A percentile compares a stretch with the other conserved stretches of the same genome.
phyloP scores from a whole-genome alignment of 2,113 vertebrate species.

The Corythornis madagascariensis region DNA sequence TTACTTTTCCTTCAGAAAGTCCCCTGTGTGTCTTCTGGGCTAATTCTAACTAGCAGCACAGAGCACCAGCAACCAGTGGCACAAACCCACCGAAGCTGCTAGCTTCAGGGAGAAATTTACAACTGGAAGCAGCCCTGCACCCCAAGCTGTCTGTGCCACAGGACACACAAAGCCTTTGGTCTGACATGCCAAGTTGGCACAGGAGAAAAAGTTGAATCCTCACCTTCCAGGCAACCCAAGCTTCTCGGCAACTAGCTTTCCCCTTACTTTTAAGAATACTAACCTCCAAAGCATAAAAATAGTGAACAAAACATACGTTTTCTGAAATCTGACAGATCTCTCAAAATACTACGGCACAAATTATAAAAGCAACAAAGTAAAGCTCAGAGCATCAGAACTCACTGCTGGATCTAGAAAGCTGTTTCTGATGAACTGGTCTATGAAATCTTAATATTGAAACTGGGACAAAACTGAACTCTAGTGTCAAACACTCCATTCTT shows the following conservation, averaged over 20 bases:
- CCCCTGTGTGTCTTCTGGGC: background rate
- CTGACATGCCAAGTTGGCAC: background rate
- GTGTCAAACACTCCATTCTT: background rate
- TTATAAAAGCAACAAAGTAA: background rate
- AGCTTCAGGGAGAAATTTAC: background rate
- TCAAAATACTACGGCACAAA: fast-evolving
- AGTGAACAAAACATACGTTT: fast-evolving
- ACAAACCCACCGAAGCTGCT: background rate
- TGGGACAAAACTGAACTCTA: background rate
- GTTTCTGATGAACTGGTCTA: background rate
- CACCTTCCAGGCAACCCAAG: background rate
- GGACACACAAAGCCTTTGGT: fast-evolving
- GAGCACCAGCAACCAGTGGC: background rate
- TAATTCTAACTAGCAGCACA: background rate
- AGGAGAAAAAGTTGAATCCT: background rate
- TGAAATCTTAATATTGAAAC: background rate
- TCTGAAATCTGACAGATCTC: fast-evolving
- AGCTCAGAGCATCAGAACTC: background rate
- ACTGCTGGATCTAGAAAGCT: background rate
- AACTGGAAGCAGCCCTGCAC: background rate
- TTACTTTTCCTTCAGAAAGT: background rate
- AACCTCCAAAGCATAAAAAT: background rate
- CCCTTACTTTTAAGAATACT: background rate
- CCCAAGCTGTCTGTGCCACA: fast-evolving
- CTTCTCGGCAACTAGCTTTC: background rate